A percentile compares a stretch with the other conserved stretches of the same genome.
Conservation (phyloP, 2,888 invertebrate species). For the Ypsolopha sequella region DNA sequence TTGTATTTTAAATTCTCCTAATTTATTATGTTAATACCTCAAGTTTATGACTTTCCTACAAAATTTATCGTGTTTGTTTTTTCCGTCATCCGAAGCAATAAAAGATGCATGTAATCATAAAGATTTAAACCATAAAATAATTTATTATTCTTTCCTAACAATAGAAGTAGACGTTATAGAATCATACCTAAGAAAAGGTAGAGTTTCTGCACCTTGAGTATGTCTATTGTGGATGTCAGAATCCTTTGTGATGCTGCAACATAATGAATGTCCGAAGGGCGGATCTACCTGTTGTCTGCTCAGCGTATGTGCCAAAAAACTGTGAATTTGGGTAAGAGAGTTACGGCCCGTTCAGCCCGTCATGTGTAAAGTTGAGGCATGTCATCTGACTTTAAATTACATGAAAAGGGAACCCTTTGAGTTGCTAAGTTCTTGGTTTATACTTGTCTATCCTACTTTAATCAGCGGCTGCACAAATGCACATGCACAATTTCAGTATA, state of each 20-base stretch:
- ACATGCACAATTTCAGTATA: no score
- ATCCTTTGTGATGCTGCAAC: neutral
- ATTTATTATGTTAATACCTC: no score
- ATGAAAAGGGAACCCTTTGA: no score
- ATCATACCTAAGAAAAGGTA: neutral
- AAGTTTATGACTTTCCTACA: no score
- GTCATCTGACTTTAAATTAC: no score
- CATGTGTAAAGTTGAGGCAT: no score
- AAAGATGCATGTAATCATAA: neutral
- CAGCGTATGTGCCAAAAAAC: neutral
- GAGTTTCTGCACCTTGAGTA: neutral
- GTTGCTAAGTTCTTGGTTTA: no score
- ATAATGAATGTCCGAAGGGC: neutral
- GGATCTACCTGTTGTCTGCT: neutral
- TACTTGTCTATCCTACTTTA: no score
- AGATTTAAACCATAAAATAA: neutral
- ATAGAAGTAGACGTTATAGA: neutral
- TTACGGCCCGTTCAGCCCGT: no score
- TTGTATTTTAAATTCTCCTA: no score
- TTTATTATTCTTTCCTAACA: neutral
- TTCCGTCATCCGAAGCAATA: neutral
- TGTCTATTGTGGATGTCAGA: neutral
- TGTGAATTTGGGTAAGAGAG: neutral
- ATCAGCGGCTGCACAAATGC: no score
- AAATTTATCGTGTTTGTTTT: no score